phyloP scores from a whole-genome alignment of 2,888 invertebrate species.

The Plutella xylostella region DNA sequence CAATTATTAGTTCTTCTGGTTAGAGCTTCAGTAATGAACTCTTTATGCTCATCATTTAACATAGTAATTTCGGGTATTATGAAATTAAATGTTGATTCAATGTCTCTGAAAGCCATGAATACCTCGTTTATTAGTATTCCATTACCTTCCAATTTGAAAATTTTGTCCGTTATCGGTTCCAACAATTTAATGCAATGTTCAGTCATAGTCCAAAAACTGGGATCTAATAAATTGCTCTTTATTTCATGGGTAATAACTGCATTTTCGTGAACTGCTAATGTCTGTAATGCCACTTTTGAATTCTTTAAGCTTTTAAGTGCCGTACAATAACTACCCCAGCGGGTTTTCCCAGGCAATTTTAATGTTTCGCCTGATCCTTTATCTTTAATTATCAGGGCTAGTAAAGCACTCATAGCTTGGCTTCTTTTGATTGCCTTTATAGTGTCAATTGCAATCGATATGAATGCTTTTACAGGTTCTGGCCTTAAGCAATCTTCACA shows the following conservation, averaged over 20 bases:
- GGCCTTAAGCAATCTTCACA: constrained; percentile 12
- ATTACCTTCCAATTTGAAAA: constrained; percentile 16
- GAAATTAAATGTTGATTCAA: constrained; percentile 16
- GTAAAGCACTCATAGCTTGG: constrained; percentile 14
- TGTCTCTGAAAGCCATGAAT: constrained; percentile 4
- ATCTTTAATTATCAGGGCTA: constrained; percentile 13
- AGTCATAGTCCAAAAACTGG: constrained; percentile 15
- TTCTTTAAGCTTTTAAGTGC: constrained; percentile 15
- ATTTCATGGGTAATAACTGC: constrained; percentile 13
- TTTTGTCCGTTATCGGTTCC: constrained; percentile 16
- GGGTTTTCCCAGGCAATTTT: constrained; percentile 17
- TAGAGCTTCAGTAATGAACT: constrained; percentile 8
- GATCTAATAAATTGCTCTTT: constrained; percentile 16
- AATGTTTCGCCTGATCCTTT: constrained; percentile 16
- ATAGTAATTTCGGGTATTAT: constrained; percentile 8
- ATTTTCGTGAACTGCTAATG: constrained; percentile 18
- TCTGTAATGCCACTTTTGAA: constrained; percentile 15
- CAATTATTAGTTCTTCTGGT: constrained; percentile 3
- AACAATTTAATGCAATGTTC: too few relatives aligned
- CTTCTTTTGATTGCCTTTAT: constrained; percentile 4
- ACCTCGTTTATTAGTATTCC: constrained; percentile 13
- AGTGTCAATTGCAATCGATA: constrained; percentile 8
- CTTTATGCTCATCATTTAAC: constrained; percentile 13
- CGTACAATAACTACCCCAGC: constrained; percentile 18
- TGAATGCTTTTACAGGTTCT: background rate